Conservation (phyloP, 1,140 invertebrate species). For the Araneus ventricosus region DNA sequence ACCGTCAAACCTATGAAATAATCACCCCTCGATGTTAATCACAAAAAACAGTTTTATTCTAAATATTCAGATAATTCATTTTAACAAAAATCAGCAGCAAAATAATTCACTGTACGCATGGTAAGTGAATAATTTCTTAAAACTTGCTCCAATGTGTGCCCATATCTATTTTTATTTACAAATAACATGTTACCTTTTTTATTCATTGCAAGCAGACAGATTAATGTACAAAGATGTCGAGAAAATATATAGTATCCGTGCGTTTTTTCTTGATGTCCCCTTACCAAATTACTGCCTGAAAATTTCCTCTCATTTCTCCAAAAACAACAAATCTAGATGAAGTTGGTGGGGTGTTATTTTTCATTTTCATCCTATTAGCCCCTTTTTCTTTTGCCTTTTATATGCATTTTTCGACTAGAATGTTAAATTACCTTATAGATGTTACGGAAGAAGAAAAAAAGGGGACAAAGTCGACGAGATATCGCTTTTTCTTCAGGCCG, state of each 20-base stretch:
- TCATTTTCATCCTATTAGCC: constrained; percentile 34
- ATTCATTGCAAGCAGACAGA: no score
- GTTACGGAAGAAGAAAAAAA: constrained; percentile 15
- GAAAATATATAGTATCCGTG: neutral
- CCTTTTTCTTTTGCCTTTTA: constrained; percentile 4
- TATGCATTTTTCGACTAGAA: constrained; percentile 37
- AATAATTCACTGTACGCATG: no score
- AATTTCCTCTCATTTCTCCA: neutral
- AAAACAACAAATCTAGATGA: neutral
- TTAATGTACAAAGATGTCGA: neutral
- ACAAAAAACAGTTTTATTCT: no score
- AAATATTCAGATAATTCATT: no score
- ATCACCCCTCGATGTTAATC: no score
- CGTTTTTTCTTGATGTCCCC: neutral
- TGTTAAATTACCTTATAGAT: constrained; percentile 65
- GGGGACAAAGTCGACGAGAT: neutral
- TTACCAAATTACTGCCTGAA: neutral
- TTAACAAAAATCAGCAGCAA: no score
- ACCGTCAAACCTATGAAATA: no score
- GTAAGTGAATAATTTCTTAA: no score
- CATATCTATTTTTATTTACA: no score
- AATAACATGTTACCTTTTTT: no score
- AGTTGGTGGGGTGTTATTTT: constrained; percentile 8
- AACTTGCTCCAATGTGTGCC: no score
- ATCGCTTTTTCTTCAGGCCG: constrained; percentile 29